These are phyloP conservation scores for Rana temporaria DNA, from an alignment of 2,113 vertebrate genomes.

Conservation along the genomic window DNA sequence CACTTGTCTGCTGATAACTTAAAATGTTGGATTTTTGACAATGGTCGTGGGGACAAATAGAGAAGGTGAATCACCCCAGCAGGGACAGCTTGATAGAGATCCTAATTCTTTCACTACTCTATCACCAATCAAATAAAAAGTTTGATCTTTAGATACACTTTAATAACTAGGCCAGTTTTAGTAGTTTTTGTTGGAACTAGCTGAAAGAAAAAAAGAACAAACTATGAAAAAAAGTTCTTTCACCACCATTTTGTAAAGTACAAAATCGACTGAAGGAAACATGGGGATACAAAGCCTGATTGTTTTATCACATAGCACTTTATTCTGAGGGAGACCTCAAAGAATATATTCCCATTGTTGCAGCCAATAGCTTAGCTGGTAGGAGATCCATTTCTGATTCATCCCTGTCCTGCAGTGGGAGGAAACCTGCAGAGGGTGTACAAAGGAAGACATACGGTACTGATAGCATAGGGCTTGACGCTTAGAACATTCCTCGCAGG, in stretches of 20 bases:
- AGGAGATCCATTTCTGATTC: slow-evolving; percentile 43
- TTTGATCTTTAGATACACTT: too few species aligned
- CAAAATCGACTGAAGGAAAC: slow-evolving; percentile 26
- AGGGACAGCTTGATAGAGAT: too few species aligned
- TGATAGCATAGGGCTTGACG: not conserved
- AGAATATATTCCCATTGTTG: slow-evolving; percentile 53
- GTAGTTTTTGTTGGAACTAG: too few species aligned
- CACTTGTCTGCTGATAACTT: too few species aligned
- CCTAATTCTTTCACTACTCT: too few species aligned
- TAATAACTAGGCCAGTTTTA: too few species aligned
- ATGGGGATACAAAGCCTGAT: slow-evolving; percentile 6
- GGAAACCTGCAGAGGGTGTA: slow-evolving; percentile 39
- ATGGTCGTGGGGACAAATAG: too few species aligned
- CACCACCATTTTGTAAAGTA: not conserved
- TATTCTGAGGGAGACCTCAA: slow-evolving; percentile 51
- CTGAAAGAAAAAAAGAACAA: too few species aligned
- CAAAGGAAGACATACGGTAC: slow-evolving; percentile 27
- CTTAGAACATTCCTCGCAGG: slow-evolving; percentile 31
- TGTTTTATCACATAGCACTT: slow-evolving; percentile 43
- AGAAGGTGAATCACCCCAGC: too few species aligned
- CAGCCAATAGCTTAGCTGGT: slow-evolving; percentile 48
- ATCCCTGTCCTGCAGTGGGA: slow-evolving; percentile 42
- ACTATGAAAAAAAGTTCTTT: slow-evolving; percentile 4
- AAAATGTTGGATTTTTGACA: too few species aligned
- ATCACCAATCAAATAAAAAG: too few species aligned